These are phyloP conservation scores for Caenorhabditis japonica DNA, from an alignment of 2,888 invertebrate genomes.

Conservation along the genomic window DNA sequence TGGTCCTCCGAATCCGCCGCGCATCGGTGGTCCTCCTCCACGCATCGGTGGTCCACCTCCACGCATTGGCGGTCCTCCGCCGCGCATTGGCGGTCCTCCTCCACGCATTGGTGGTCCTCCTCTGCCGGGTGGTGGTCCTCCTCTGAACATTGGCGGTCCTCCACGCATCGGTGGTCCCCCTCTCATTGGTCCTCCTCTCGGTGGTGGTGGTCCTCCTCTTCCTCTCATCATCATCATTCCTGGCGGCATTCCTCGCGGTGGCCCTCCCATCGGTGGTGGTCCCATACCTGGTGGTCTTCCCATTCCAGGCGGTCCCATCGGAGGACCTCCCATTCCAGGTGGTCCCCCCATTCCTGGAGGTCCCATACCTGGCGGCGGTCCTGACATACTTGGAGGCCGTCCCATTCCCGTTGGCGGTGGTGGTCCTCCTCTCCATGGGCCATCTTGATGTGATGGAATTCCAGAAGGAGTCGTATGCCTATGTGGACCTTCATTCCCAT, in stretches of 20 bases:
- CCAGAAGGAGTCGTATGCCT: no score
- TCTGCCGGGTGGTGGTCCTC: conserved; percentile 1
- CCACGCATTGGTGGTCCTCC: background rate
- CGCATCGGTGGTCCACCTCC: conserved; percentile 17
- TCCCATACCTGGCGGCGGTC: conserved; percentile 3
- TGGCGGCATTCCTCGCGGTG: conserved; percentile 9
- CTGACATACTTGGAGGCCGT: no score
- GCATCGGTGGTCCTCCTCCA: conserved; percentile 1
- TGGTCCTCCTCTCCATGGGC: no score
- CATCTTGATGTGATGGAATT: no score
- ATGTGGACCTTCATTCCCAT: background rate
- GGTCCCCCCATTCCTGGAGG: conserved; percentile 2
- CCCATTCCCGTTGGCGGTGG: no score
- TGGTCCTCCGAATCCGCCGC: conserved; percentile 6
- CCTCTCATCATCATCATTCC: conserved; percentile 15
- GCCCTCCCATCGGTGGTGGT: conserved; percentile 11
- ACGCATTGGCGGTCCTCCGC: background rate
- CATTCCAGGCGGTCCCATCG: background rate
- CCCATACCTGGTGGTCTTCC: conserved; percentile 1
- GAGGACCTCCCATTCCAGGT: conserved; percentile 6
- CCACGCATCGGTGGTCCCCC: conserved; percentile 17
- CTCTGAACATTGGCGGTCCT: conserved; percentile 6
- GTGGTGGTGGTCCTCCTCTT: conserved; percentile 10
- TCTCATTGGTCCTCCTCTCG: conserved; percentile 21
- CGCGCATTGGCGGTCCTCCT: background rate